phyloP scores from a whole-genome alignment of 2,113 vertebrate species.

The Eupsittula cactorum region DNA sequence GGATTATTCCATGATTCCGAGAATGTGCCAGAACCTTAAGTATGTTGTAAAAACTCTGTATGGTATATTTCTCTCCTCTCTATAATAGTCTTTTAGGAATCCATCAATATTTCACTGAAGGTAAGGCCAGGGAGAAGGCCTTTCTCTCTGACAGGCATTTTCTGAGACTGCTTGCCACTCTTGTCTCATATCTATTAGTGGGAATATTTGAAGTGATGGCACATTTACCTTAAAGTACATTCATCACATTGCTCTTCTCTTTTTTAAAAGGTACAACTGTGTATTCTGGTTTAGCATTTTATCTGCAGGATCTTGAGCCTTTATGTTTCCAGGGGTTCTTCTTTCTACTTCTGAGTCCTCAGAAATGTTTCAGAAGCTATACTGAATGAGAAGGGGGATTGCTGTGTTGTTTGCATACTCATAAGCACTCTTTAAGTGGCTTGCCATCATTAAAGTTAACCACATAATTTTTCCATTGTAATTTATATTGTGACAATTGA shows the following conservation, averaged over 20 bases:
- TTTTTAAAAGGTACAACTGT: neutral
- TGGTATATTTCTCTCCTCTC: neutral
- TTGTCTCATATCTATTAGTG: conserved; percentile 12
- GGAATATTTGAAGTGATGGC: conserved; percentile 14
- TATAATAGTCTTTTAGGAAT: neutral
- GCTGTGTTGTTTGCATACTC: neutral
- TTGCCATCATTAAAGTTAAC: neutral
- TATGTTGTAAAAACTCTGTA: neutral
- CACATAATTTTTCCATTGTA: neutral
- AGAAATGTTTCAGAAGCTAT: neutral
- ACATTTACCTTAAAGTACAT: conserved; percentile 30
- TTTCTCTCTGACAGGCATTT: conserved; percentile 26
- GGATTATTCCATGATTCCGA: neutral
- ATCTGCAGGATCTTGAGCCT: neutral
- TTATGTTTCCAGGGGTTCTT: neutral
- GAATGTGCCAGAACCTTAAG: neutral
- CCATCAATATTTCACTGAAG: neutral
- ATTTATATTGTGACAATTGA: conserved; percentile 1
- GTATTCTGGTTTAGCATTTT: neutral
- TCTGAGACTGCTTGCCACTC: conserved; percentile 4
- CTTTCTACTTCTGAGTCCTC: neutral
- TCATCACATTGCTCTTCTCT: neutral
- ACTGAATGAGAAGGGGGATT: neutral
- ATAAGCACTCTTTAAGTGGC: neutral
- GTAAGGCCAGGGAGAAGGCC: conserved; percentile 5